Evolutionary conservation across 1,140 invertebrate genomes (phyloP).

Genomic region (Pseudoatta argentina): DNA sequence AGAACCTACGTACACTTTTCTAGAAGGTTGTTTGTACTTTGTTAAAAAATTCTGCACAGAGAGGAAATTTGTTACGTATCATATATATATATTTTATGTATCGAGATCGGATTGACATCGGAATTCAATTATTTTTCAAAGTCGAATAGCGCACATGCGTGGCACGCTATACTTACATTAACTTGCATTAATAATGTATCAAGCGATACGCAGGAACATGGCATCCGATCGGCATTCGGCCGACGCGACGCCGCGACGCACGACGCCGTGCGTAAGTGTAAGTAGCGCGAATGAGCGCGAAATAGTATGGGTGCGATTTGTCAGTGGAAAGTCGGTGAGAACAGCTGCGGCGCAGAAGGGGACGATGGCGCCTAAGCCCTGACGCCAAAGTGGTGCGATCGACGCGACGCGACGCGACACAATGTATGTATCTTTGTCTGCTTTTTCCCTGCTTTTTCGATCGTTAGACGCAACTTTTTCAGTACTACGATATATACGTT

Average conservation of each 20-base stretch:
- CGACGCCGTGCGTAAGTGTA: slow-evolving; percentile 32
- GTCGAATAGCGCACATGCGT: background rate
- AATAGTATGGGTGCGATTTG: slow-evolving; percentile 60
- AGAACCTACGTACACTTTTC: background rate
- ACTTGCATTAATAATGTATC: slow-evolving; percentile 58
- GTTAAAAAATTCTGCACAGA: no score
- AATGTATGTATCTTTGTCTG: slow-evolving; percentile 12
- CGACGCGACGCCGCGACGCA: no score
- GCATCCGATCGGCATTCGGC: no score
- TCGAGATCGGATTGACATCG: background rate
- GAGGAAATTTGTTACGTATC: no score
- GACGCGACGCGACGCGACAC: slow-evolving; percentile 17
- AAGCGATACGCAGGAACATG: slow-evolving; percentile 36
- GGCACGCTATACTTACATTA: background rate
- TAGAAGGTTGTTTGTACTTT: no score
- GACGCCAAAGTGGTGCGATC: slow-evolving; percentile 60
- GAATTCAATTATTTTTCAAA: background rate
- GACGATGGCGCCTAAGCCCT: slow-evolving; percentile 78
- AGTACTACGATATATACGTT: background rate
- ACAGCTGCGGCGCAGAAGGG: slow-evolving; percentile 63
- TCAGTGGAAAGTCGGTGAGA: slow-evolving; percentile 64
- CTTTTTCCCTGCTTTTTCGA: background rate
- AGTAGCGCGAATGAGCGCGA: slow-evolving; percentile 60
- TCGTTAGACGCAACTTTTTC: background rate
- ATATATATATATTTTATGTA: background rate